These are phyloP conservation scores for Agrotis clavis DNA, from an alignment of 2,888 invertebrate species.

Conservation along the genomic window DNA sequence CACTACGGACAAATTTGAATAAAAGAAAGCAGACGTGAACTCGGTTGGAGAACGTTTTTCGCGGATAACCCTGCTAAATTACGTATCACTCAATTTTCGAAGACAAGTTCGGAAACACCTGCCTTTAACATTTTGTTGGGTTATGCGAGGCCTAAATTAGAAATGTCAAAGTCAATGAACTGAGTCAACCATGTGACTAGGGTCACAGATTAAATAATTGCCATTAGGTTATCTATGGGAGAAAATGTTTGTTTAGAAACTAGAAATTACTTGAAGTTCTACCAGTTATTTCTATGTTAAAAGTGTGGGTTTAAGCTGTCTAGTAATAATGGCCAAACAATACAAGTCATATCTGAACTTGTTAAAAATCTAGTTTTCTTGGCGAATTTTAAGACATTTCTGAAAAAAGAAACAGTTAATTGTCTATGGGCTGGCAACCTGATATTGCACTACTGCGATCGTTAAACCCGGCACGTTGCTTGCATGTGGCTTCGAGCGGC, in stretches of 20 bases:
- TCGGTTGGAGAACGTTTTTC: constrained; percentile 68
- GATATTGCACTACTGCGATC: constrained; percentile 41
- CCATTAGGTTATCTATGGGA: constrained; percentile 58
- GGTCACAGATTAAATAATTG: constrained; percentile 68
- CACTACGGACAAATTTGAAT: constrained; percentile 76
- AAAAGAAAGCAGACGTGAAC: constrained; percentile 77
- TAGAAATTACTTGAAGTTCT: constrained; percentile 33
- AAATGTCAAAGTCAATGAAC: constrained; percentile 81
- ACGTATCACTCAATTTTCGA: constrained; percentile 52
- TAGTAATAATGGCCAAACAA: constrained; percentile 15
- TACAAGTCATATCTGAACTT: constrained; percentile 6
- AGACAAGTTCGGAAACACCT: constrained; percentile 37
- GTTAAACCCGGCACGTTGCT: constrained; percentile 36
- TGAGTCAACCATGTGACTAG: constrained; percentile 58
- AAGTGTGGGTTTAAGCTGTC: constrained; percentile 33
- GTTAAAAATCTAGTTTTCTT: constrained; percentile 18
- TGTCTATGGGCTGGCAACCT: constrained; percentile 35
- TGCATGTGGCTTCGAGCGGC: constrained; percentile 38
- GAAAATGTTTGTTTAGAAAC: constrained; percentile 61
- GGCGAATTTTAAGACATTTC: constrained; percentile 18
- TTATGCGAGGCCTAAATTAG: constrained; percentile 74
- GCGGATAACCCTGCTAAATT: constrained; percentile 65
- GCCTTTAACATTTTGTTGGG: constrained; percentile 57
- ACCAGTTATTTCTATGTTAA: constrained; percentile 15
- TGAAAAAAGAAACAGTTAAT: constrained; percentile 37